Base-by-base conservation (phyloP, 2,113 vertebrate species). In the Uria lomvia region DNA sequence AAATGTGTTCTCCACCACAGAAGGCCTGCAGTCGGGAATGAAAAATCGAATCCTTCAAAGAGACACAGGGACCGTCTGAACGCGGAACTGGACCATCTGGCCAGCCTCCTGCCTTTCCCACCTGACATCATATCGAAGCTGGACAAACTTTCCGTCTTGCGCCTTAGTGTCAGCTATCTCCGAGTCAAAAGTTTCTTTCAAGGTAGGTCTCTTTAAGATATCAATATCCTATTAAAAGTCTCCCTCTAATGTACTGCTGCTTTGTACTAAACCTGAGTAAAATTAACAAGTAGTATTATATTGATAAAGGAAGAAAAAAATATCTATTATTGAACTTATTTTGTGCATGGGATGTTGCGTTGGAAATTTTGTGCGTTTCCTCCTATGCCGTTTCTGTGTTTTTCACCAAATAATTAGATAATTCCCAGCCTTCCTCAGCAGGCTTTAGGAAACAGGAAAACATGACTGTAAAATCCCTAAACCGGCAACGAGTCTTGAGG, bases 101-200 rank as follows among this genome's bases (percentile, higher is more conserved):
- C 99, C 97, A 99, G 99, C 95, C 98, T 99, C 95, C 97, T 99
- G 82, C 99, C 99, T 4, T 99, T 99, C 73, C 98, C 99, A 5
- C 98, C 99, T 0, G 99, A 99, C 59, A 97, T 99, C 91, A 99
- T 99, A 96, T 98, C 99, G 0, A 99, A 99, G 97, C 97, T 99
- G 98, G 99, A 99, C 98, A 99, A 99, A 92, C 98, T 99, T 30
- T 99, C 99, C 0, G 99, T 99, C 83, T 96, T 99, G 94, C 99
- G 99, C 22, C 99, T 99, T 6, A 99, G 99, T 2, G 99, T 99
- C 86, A 99, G 99, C 96, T 99, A 99, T 98, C 98, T 99, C 76
- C 98, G 99, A 34, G 99, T 99, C 97, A 99, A 99, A 97, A 99
- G 99, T 96, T 99, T 99, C 98, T 99, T 99, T 97, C 98, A 99